Evolutionary conservation across 2,113 vertebrate genomes (phyloP).

Genomic region (Festucalex cinctus): DNA sequence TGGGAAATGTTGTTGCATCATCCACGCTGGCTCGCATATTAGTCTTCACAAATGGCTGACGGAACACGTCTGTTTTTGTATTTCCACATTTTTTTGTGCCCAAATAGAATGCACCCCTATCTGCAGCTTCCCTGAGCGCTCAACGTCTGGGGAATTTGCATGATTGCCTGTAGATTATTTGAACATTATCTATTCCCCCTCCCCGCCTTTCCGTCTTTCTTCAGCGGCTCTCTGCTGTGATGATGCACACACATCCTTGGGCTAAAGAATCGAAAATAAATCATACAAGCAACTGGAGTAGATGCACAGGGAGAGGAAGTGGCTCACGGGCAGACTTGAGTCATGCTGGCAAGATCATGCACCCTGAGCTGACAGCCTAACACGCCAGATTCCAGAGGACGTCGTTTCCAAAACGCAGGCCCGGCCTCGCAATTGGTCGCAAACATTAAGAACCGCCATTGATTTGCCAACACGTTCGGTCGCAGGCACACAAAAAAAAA

Average conservation of each 20-base stretch:
- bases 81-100: conserved; percentile 61
- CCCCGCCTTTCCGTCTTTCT: conserved; percentile 30
- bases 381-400: conserved; percentile 64
- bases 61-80: conserved; percentile 50
- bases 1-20: conserved; percentile 21
- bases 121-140: conserved; percentile 43
- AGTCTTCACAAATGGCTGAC: conserved; percentile 28
- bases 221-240: conserved; percentile 62
- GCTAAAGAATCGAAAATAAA: conserved; percentile 74
- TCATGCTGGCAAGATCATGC: conserved; percentile 76
- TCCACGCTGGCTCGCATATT: conserved; percentile 28
- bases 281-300: conserved; percentile 69
- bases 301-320: conserved; percentile 68
- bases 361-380: conserved; percentile 66
- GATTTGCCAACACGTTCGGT: conserved; percentile 11
- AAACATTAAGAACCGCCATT: conserved; percentile 6
- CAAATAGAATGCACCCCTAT: conserved; percentile 44
- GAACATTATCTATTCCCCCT: conserved; percentile 57
- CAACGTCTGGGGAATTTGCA: conserved; percentile 62
- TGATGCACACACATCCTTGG: conserved; percentile 69
- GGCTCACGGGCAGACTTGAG: conserved; percentile 75
- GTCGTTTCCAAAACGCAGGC: conserved; percentile 56
- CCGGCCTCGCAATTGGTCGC: conserved; percentile 36
- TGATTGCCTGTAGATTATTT: conserved; percentile 76
- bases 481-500: no score